Evolutionary conservation across 1,140 invertebrate species (phyloP).

Genomic region (Lasioglossum albipes): DNA sequence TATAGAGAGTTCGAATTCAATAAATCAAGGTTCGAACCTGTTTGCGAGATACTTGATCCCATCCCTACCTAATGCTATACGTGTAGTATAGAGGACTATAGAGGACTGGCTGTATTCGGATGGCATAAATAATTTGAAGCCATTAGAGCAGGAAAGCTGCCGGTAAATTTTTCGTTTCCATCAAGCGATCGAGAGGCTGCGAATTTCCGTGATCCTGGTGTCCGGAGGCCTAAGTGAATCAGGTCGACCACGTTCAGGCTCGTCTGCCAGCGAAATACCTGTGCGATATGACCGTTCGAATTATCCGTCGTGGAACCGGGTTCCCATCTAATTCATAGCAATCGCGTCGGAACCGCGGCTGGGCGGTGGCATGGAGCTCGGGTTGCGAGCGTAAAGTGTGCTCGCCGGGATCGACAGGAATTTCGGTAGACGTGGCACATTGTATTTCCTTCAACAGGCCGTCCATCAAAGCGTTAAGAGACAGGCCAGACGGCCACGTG

Average conservation of each 20-base stretch:
- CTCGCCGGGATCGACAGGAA: not conserved
- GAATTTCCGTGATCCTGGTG: not conserved
- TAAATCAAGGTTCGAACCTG: too few relatives aligned
- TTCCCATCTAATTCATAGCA: not conserved
- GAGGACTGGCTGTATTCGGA: too few relatives aligned
- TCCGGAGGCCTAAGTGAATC: not conserved
- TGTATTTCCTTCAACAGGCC: conserved; percentile 34
- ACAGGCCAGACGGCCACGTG: conserved; percentile 11
- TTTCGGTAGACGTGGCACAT: conserved; percentile 14
- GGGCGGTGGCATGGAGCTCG: not conserved
- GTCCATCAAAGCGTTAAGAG: conserved; percentile 38
- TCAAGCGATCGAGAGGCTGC: not conserved
- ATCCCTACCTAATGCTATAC: too few relatives aligned
- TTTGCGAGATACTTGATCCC: too few relatives aligned
- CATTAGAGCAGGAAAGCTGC: too few relatives aligned
- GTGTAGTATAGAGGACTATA: too few relatives aligned
- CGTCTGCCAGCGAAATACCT: not conserved
- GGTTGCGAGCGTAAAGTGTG: not conserved
- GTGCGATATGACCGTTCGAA: not conserved
- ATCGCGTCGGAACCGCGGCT: not conserved
- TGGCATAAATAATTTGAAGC: too few relatives aligned
- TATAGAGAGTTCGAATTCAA: too few relatives aligned
- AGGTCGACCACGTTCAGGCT: not conserved
- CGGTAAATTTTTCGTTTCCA: not conserved
- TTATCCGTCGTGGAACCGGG: conserved; percentile 1